Base-by-base conservation (phyloP, 37 sponge, comb jelly and placozoan species). In the Dysidea cf. avara region DNA sequence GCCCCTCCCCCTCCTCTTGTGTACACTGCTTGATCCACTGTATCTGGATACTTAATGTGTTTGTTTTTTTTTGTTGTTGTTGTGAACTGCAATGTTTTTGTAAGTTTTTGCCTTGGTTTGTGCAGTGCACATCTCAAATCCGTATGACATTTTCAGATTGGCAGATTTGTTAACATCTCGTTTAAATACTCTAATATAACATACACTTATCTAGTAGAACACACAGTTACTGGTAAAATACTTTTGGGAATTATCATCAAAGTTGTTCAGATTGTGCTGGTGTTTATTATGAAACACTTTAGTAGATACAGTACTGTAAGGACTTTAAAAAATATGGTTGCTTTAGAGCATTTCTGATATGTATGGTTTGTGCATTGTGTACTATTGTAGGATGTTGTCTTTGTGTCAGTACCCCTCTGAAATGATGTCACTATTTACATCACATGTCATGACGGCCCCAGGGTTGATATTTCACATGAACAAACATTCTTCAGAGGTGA, bases 401-500 rank as follows among this genome's bases (percentile, higher is more conserved):
- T 59, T 85, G 39, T 78, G 75, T 61, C 68, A 79, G 53, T 74
- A 79, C 54, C 59, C 86, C 28, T 9, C 40, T 47, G 39, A 59
- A 22, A 85, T 85, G 86, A 30, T 87, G 57, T 40, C 56, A 9
- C 11, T 58, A 34, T 87, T 87, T 48, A 43, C 43, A 9, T 20
- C 5, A 34, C 51, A 55, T 22, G 48, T 87, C 7, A 56, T 87
- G 40, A 72, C 78, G 48, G 78, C 77, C 14, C 88, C 88, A 30
- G 88, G 68, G 9, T 47, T 39, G 17, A 56, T 87, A 9, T 30
- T 78, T 21, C 69, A 82, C 36, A 43, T 87, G 21, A 64, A 87
- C 21, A 76, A 65, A 4, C 62, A 72, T 2, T 64, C 77, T 21
- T 82, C 82, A 58, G 82, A 87, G 72, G 88, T 87, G 39, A 29